Evolutionary conservation across 53 echinoderm and acorn worm genomes (phyloP), one percentile per base, ranked within the genome.

Genomic region (Holothuria leucospilota): DNA sequence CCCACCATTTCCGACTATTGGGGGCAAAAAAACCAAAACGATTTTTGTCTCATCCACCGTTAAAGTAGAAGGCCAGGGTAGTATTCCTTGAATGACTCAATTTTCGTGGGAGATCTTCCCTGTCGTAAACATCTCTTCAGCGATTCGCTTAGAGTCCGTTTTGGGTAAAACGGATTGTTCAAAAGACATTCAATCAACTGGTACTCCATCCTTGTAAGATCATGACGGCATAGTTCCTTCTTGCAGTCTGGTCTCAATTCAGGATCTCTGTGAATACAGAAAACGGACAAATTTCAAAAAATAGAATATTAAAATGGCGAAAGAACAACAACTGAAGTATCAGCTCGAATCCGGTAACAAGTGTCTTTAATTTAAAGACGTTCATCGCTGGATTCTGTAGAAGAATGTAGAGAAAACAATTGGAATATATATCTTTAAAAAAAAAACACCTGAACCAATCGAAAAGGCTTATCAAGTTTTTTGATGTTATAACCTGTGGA

Each of bases 141-240:
- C n/a, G 64, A 51, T 25, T 65, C 83, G 39, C 65, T 42, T 27
- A 82, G 7, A 21, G 64, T 51, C 39, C 65, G n/a, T 41, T 64
- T 65, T 65, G 83, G 84, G 83, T 23, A 82, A 67, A 39, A 65
- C 64, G 13, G 49, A 40, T n/a, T 82, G 83, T 7, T 82, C 65
- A 28, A 82, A 82, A 12, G 40, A 25, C 83, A 82, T 82, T 8
- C 64, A 42, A n/a, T 67, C 65, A 21, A 51, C 64, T 8, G 67
- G 24, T 46, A 52, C 40, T 29, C 51, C 65, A 65, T 82, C 83
- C 12, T 62, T 82, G 67, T 82, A 82, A n/a, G 20, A 82, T 65
- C 65, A 82, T 65, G 20, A 82, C 83, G 21, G 83, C 83, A 38
- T 82, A 82, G 67, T 82, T 82, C 67, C n/a, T 82, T 82, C 21